Base-by-base conservation (phyloP, 2,888 invertebrate species). In the Hirtodrosophila cameraria region DNA sequence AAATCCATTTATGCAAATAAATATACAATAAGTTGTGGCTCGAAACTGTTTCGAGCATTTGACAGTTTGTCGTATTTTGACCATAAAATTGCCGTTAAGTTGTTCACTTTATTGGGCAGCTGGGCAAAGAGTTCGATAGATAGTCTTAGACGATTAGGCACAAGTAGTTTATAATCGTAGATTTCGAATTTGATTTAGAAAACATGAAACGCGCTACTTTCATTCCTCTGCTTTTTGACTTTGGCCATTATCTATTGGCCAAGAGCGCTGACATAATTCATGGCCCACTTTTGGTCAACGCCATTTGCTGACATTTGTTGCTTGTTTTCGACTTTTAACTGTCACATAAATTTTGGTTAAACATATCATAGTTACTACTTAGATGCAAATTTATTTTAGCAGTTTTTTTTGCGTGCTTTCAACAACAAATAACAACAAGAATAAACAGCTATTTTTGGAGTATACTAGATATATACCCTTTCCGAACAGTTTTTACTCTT, bases 31-130 rank as follows among this genome's bases (percentile, higher is more conserved):
- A 63, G 57, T 50, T 61, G 49, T 48, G 36, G 52, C 9, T 25
- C 13, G 23, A 23, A 53, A 48, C 73, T 55, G 68, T 60, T 76
- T 60, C 33, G 36, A 62, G 74, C 64, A 74, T 67, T 78, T 82
- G 83, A 85, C 79, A 75, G 79, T 62, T 66, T 82, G 78, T 82
- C 82, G 70, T 62, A 64, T 66, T 55, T 63, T 43, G 74, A 38
- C 61, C 66, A 81, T 87, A 75, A 81, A 78, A 68, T 55, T 54
- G 86, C 79, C 86, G 83, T 82, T 87, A 82, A 87, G 54, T 75
- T 53, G 49, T 20, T 60, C 48, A 64, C 60, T 81, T 81, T 81
- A 81, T 81, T 67, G 85, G 62, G n/a, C 45, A 35, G 38, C n/a
- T n/a, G n/a, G n/a, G n/a, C 20, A 43, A 52, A 54, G 13, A 39